Base-by-base conservation (phyloP, 2,888 invertebrate genomes). In the Oscheius sp. region DNA sequence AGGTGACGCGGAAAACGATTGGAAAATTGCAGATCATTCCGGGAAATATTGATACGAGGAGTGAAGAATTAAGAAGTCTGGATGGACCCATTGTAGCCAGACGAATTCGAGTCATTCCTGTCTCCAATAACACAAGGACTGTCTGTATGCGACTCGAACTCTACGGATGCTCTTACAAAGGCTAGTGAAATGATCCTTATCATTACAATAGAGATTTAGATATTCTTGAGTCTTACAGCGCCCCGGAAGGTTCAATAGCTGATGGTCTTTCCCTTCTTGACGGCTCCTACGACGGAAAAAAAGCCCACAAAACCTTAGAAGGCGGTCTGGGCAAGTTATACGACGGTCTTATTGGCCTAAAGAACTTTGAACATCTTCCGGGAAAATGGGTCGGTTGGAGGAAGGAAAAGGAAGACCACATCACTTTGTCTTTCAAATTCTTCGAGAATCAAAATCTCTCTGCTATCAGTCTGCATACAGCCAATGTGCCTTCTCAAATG, bases 371-470 rank as follows among this genome's bases (percentile, higher is more conserved):
- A 51, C 56, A 68, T 20, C 66, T 75, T 45, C 81, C 84, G 26
- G 92, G 92, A 82, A 92, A 93, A 59, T 94, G 94, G 94, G 91
- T 94, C 32, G 94, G 94, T 0, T 94, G 94, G 94, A 90, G 91
- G 71, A 61, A 59, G 69, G 20, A 64, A 45, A 45, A 56, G 41
- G 62, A 51, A 62, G 72, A 67, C n/a, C 45, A 51, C n/a, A 89
- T 94, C 14, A 91, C 92, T 80, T 89, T 95, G 47, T 89, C 90
- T 2, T 93, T 94, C 88, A 92, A 93, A 86, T 94, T 95, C 88
- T 93, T 93, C 85, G 90, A 90, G 85, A 91, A 93, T 67, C 90
- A 94, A 32, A 94, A 94, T 87, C 94, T 95, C 88, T 91, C 91
- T 57, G 90, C 91, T 0, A 91, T 94, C 41, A 91, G 92, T 84